Base-by-base conservation (phyloP, 1,140 invertebrate species). In the Zaprionus lachaisei region DNA sequence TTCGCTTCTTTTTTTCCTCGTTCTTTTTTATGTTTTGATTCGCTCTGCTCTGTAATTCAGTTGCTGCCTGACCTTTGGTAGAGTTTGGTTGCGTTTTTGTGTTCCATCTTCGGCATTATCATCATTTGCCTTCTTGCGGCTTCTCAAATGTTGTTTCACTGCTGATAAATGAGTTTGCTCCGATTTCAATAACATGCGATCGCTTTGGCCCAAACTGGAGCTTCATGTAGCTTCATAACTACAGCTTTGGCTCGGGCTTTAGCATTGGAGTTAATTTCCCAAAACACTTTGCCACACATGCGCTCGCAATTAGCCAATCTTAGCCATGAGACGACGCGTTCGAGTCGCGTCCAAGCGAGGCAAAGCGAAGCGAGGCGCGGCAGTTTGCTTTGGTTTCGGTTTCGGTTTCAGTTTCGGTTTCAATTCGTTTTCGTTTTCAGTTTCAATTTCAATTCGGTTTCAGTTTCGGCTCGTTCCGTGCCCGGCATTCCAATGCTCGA, bases 161-260 rank as follows among this genome's bases (percentile, higher is more conserved):
- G 64, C 60, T 86, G 83, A 86, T 87, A 86, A 86, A 86, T 86
- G 83, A 86, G 72, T 72, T 66, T 74, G 83, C 80, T 83, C 83
- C 72, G 80, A 83, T 86, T 86, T 87, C 80, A 80, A 87, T 80
- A 83, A 80, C 80, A 79, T 73, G 60, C 72, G 67, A 75, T 75
- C 57, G 79, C 68, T 69, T 74, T 24, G 12, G 20, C 47, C 4
- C 11, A 17, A 37, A 15, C 6, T 51, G 11, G 17, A 22, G 17
- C 57, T 60, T 47, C 41, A 9, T 47, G 14, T n/a, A 28, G 24
- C 47, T 34, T 34, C 20, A 22, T 51, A 22, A 51, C 11, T 14
- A 49, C 5, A 11, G 44, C 44, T 49, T 11, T 49, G 44, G 20
- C 41, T 17, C 24, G 31, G 41, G 14, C 41, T 62, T 47, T 78